Percentiles rank a stretch among this genome's conserved stretches.
Conservation (phyloP, 2,888 invertebrate species). For the Idaea straminata region DNA sequence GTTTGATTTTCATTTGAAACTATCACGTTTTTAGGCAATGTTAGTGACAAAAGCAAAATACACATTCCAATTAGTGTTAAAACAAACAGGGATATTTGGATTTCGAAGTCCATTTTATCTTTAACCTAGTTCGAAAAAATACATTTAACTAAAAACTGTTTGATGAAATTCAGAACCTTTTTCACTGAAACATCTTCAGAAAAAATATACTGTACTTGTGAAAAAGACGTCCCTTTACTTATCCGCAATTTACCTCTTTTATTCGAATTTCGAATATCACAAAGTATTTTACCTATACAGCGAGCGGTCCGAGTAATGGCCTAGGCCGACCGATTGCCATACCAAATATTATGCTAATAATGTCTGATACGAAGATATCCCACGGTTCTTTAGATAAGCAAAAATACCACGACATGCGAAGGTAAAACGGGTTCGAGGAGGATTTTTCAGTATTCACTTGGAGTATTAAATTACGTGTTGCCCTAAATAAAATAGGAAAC, state of each 20-base stretch:
- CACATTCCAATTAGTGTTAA: not conserved
- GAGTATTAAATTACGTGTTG: not conserved
- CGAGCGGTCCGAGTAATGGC: conserved; percentile 46
- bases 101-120: conserved; percentile 4
- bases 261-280: conserved; percentile 21
- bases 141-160: no score
- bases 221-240: no score
- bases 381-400: conserved; percentile 3
- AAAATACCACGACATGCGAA: not conserved
- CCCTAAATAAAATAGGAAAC: not conserved
- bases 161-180: no score
- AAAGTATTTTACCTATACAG: conserved; percentile 60
- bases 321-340: conserved; percentile 35
- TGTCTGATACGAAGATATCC: conserved; percentile 18
- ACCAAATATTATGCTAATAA: conserved; percentile 41
- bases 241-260: not conserved
- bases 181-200: no score
- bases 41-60: not conserved
- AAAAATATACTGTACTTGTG: not conserved
- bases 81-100: conserved; percentile 25
- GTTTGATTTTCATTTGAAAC: not conserved
- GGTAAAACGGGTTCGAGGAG: not conserved
- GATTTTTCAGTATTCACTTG: not conserved
- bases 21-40: not conserved
- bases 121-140: not conserved